phyloP scores from a whole-genome alignment of 2,888 invertebrate species.

The Tenthredo mesomela region DNA sequence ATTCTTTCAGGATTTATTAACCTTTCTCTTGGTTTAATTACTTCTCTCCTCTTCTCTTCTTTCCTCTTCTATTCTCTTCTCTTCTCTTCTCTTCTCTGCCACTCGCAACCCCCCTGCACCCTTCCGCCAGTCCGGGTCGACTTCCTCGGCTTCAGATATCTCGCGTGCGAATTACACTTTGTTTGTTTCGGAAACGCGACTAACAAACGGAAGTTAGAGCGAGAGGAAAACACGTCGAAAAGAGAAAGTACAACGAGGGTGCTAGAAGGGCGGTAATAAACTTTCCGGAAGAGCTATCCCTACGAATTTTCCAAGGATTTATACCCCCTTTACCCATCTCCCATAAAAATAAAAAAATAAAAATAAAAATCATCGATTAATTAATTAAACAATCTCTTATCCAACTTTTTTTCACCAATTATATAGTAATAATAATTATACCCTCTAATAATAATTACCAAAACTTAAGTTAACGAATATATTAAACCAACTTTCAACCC shows the following conservation, averaged over 20 bases:
- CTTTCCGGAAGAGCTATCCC: slow-evolving; percentile 19
- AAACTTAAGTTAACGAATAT: too few species aligned
- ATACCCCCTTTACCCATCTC: background rate
- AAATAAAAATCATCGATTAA: background rate
- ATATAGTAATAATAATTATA: too few species aligned
- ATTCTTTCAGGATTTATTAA: slow-evolving; percentile 43
- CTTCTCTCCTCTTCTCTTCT: background rate
- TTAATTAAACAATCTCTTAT: background rate
- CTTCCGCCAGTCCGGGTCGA: slow-evolving; percentile 20
- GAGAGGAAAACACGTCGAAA: background rate
- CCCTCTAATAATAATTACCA: background rate
- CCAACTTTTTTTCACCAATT: background rate
- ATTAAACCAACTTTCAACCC: background rate
- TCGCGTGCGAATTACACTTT: slow-evolving; percentile 42
- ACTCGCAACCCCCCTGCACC: background rate
- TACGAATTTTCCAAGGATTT: slow-evolving; percentile 3
- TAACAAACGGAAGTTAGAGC: slow-evolving; percentile 13
- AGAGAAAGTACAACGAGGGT: background rate
- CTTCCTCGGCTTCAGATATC: background rate
- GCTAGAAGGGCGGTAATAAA: background rate
- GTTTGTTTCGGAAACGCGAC: slow-evolving; percentile 43
- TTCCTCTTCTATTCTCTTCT: background rate
- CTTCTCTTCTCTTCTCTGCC: background rate
- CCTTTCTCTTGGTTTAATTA: slow-evolving; percentile 42
- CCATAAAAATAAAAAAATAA: background rate